These are phyloP conservation scores for Leptosomus discolor DNA, from an alignment of 2,113 vertebrate species.

Conservation along the genomic window DNA sequence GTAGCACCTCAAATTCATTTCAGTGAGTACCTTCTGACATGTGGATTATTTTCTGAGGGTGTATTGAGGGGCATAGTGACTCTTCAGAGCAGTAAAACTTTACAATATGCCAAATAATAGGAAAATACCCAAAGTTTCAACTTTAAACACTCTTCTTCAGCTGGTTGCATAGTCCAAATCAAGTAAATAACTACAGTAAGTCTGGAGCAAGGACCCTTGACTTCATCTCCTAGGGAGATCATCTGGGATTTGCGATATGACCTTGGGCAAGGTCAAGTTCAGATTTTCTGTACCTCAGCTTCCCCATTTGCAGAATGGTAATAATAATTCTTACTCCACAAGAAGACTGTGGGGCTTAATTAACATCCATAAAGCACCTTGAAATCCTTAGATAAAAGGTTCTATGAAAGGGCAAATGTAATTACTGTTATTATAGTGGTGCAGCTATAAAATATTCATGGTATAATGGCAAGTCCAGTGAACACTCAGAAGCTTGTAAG, in stretches of 20 bases:
- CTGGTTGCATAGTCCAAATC: rapidly evolving
- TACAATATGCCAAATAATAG: background rate
- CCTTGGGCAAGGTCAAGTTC: conserved; percentile 10
- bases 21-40: background rate
- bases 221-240: background rate
- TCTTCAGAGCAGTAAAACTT: background rate
- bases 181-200: background rate
- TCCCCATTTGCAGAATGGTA: background rate
- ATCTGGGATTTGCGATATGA: background rate
- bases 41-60: background rate
- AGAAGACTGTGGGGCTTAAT: conserved; percentile 1
- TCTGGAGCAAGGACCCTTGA: background rate
- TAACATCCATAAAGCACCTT: conserved; percentile 33
- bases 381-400: conserved; percentile 36
- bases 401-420: conserved; percentile 51
- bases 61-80: too few species aligned
- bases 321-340: conserved; percentile 6
- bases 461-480: conserved; percentile 29
- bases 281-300: background rate
- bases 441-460: conserved; percentile 55
- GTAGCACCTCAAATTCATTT: background rate
- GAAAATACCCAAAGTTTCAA: background rate
- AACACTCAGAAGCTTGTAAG: conserved; percentile 15
- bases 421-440: conserved; percentile 44
- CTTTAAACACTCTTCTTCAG: background rate